A percentile compares a stretch with the other conserved stretches of the same genome.
phyloP scores from a whole-genome alignment of 2,113 vertebrate species.

The Platichthys stellatus region DNA sequence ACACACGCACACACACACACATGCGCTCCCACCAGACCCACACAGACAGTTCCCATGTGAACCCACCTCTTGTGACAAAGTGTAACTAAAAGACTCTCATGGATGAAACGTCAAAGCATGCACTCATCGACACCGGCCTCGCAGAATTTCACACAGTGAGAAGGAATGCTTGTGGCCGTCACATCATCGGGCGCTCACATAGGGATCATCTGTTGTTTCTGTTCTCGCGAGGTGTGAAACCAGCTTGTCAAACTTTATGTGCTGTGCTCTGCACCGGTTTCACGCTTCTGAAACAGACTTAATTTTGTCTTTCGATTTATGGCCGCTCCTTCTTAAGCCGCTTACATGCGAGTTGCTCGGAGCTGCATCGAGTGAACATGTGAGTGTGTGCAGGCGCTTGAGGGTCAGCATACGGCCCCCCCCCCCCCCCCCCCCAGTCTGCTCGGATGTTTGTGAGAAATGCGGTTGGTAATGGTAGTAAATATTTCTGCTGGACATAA shows the following conservation, averaged over 20 bases:
- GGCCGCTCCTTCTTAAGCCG: neutral
- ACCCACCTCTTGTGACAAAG: conserved; percentile 44
- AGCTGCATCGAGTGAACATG: neutral
- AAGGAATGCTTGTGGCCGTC: conserved; percentile 23
- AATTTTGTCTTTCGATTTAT: conserved; percentile 30
- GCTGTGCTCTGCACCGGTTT: neutral
- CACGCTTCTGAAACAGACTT: conserved; percentile 18
- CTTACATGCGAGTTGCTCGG: neutral
- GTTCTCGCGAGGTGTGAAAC: conserved; percentile 39
- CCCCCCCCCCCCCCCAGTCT: conserved; percentile 27
- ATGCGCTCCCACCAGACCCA: conserved; percentile 19
- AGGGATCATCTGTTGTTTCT: conserved; percentile 45
- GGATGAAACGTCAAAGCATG: conserved; percentile 33
- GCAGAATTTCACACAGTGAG: conserved; percentile 30
- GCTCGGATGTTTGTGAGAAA: conserved; percentile 52
- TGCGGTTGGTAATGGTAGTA: conserved; percentile 61
- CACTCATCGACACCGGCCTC: conserved; percentile 10
- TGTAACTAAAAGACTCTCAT: conserved; percentile 51
- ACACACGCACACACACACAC: conserved; percentile 23
- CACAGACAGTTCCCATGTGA: conserved; percentile 64
- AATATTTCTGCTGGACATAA: conserved; percentile 73
- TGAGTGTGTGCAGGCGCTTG: conserved; percentile 8
- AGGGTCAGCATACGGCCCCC: conserved; percentile 39
- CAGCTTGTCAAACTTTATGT: conserved; percentile 47
- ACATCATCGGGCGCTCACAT: conserved; percentile 37